Evolutionary conservation across 2,113 vertebrate genomes (phyloP), one percentile per base, ranked within the genome.

Genomic region (Solenodon paradoxus): DNA sequence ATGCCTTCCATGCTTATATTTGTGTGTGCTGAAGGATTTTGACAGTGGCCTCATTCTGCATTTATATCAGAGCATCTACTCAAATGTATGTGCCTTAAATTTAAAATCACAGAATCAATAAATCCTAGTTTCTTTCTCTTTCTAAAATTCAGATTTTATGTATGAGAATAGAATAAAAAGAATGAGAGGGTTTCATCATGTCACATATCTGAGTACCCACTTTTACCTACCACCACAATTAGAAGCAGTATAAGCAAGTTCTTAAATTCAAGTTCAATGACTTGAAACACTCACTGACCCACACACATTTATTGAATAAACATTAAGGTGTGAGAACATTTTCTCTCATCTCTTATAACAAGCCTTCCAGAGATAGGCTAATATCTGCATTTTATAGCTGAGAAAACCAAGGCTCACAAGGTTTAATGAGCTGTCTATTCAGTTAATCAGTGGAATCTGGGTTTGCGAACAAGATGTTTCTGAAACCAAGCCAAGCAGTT

Each of bases 341-440:
- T 47, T 42, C 32, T 66, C 51, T 74, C 82, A 55, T 45, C 78
- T 92, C 64, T 77, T 24, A 64, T 20, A 32, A 79, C 49, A 79
- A n/a, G 17, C 19, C 59, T 59, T 0, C 32, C 9, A 59, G 7
- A 38, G 35, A 83, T 87, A 59, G 26, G 9, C 68, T 64, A 88
- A 92, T 72, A 74, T 45, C 59, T 84, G 35, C 38, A 32, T 69
- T 63, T 81, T 55, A 63, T 38, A 68, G 47, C 49, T 51, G 61
- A 97, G 81, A 92, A 94, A 95, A 63, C 24, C 77, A 85, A 90
- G 38, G 71, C 15, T 38, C 53, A 0, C 51, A 5, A 83, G 13
- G 55, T 66, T 75, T 86, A 80, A 91, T 74, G 92, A 94, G 53
- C 57, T 68, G 40, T 71, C 55, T 87, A 45, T 40, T 92, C 75